These are phyloP conservation scores for Zootoca vivipara DNA, from an alignment of 2,113 vertebrate species.

Conservation along the genomic window DNA sequence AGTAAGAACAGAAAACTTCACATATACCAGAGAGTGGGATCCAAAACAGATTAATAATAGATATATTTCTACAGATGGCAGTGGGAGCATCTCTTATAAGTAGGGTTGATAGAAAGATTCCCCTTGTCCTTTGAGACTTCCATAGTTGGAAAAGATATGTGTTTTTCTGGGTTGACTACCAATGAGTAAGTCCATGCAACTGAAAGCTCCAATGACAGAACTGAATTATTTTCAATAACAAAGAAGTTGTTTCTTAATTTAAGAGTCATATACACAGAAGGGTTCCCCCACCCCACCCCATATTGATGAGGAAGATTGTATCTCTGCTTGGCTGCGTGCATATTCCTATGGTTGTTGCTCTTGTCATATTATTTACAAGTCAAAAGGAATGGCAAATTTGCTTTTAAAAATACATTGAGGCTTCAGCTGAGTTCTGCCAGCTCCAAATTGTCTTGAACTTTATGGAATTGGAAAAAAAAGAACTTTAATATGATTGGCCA, in stretches of 20 bases:
- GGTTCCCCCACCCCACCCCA: background rate
- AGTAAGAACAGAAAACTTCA: background rate
- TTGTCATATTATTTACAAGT: background rate
- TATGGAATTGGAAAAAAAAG: background rate
- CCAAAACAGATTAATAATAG: background rate
- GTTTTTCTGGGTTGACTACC: background rate
- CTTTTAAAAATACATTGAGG: constrained; percentile 2
- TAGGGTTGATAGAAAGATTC: background rate
- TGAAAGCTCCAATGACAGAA: background rate
- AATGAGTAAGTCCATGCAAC: background rate
- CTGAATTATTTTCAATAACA: background rate
- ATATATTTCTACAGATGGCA: background rate
- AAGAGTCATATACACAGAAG: background rate
- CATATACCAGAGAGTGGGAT: background rate
- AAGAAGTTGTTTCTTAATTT: background rate
- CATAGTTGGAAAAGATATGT: background rate
- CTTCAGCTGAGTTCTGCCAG: constrained; percentile 14
- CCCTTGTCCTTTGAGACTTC: background rate
- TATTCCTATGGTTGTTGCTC: background rate
- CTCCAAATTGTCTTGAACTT: background rate
- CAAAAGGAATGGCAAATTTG: background rate
- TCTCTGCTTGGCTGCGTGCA: background rate
- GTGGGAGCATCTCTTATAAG: background rate
- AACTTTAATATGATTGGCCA: background rate
- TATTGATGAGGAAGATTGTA: background rate